Evolutionary conservation across 1,140 invertebrate species (phyloP).

Genomic region (Neodiprion virginianus): DNA sequence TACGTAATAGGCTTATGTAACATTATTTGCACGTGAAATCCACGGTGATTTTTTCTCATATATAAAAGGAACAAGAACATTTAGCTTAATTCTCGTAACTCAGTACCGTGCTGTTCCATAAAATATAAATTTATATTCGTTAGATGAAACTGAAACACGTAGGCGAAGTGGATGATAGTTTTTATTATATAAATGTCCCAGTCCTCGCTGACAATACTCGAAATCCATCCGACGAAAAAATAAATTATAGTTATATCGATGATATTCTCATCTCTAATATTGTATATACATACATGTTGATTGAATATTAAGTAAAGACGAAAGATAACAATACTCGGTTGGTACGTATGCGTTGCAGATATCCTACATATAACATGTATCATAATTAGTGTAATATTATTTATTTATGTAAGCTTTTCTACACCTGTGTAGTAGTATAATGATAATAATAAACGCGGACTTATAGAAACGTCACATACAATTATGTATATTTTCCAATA

Average conservation of each 20-base stretch:
- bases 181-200: constrained; percentile 29
- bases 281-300: not conserved
- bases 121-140: not conserved
- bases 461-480: not conserved
- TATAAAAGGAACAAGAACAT: not conserved
- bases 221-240: constrained; percentile 42
- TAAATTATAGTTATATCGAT: constrained; percentile 8
- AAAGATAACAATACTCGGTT: not conserved
- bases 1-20: too few species aligned
- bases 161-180: not conserved
- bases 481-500: not conserved
- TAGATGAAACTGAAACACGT: not conserved
- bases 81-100: not conserved
- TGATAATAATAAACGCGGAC: not conserved
- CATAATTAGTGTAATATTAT: too few species aligned
- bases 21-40: too few species aligned
- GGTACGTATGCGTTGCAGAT: not conserved
- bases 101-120: constrained; percentile 1
- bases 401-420: too few species aligned
- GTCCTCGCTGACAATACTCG: constrained; percentile 45
- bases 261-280: constrained; percentile 21
- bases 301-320: not conserved
- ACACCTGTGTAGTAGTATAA: not conserved
- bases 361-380: not conserved
- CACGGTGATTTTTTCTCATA: too few species aligned